Base-by-base conservation (phyloP, 2,113 vertebrate species). In the Etia nguti region DNA sequence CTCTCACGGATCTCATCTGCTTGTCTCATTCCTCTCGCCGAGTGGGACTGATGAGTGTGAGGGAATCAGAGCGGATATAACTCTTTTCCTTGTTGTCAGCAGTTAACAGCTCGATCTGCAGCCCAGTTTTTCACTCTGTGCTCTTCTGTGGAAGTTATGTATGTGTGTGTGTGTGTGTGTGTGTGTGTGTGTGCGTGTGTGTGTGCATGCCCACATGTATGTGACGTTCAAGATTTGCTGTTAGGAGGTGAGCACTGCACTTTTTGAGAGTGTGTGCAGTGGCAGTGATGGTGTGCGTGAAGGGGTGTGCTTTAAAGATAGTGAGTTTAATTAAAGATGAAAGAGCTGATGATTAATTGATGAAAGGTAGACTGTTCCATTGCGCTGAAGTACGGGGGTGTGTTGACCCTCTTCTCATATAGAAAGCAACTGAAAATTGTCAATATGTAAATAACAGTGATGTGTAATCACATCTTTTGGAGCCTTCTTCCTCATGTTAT, bases 251-350 rank as follows among this genome's bases (percentile, higher is more conserved):
- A 68, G 83, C 26, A 7, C n/a, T 26, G 34, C 48, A 41, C 62
- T 84, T 52, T 88, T 85, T 73, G 80, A 54, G 82, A 41, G 46
- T 36, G 55, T 82, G 79, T 79, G 86, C 11, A n/a, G 43, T 22
- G 38, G 22, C 55, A 50, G 34, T 6, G n/a, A 62, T 70, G 79
- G 59, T 85, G 79, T 92, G 82, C 86, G 55, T 80, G 89, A 83
- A 48, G 46, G 81, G 22, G 18, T 70, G 82, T 88, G 87, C 73
- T 89, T 92, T 90, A 85, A 90, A 93, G 88, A 93, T 83, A 88
- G 90, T 89, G 91, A 87, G 85, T 93, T 95, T 92, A 96, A 96
- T 96, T 94, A 96, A 96, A 96, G 80, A 96, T 96, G 92, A 93
- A 95, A 92, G 87, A 81, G 79, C 70, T 92, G 87, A 92, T 97